These are phyloP conservation scores for Schizopygopsis malacanthus DNA, from an alignment of 2,797 vertebrate genomes.

Conservation along the genomic window DNA sequence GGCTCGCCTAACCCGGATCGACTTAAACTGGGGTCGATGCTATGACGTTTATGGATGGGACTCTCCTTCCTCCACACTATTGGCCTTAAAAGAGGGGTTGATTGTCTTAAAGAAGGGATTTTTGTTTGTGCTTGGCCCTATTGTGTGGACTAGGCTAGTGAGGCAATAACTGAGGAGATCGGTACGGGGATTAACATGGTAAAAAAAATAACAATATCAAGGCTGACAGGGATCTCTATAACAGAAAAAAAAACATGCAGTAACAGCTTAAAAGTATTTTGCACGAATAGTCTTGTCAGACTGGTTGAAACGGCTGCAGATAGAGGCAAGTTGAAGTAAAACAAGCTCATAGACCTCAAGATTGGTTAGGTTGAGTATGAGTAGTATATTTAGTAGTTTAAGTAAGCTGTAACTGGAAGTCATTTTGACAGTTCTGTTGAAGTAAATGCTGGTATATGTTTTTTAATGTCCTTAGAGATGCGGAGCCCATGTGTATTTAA, in stretches of 20 bases:
- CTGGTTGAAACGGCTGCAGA: background rate
- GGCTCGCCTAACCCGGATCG: background rate
- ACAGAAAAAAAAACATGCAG: background rate
- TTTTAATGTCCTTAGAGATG: background rate
- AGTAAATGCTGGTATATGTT: background rate
- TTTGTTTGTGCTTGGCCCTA: slow-evolving; percentile 21
- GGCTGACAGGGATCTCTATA: background rate
- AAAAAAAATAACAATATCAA: background rate
- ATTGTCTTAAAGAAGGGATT: slow-evolving; percentile 9
- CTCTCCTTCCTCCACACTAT: slow-evolving; percentile 1
- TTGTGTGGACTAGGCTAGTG: background rate
- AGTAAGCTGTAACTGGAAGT: background rate
- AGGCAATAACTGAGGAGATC: slow-evolving; percentile 2
- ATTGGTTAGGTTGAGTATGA: background rate
- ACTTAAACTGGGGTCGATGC: slow-evolving; percentile 4
- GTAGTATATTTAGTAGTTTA: background rate
- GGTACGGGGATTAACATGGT: background rate
- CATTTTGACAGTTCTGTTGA: background rate
- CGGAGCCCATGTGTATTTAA: too few relatives aligned
- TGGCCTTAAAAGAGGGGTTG: background rate
- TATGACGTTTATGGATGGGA: slow-evolving; percentile 29
- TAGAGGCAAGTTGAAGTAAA: background rate
- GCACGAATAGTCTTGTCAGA: background rate
- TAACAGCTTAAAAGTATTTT: background rate
- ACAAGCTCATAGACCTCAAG: background rate